phyloP scores from a whole-genome alignment of 2,888 invertebrate genomes.

The Beris morrisii region DNA sequence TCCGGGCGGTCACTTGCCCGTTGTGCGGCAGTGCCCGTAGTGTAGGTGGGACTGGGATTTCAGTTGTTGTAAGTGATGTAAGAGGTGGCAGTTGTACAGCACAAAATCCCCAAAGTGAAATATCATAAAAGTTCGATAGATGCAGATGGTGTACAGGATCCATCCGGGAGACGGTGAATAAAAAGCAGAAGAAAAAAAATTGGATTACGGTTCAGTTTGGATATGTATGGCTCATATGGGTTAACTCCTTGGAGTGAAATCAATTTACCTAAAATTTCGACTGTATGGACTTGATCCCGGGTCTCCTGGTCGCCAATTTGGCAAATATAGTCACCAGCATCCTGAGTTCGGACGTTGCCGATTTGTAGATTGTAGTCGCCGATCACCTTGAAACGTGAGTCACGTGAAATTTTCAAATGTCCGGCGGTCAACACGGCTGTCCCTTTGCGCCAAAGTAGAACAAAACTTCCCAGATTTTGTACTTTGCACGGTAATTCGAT shows the following conservation, averaged over 20 bases:
- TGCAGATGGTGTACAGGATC: too few relatives aligned
- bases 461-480: conserved; percentile 70
- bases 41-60: conserved; percentile 63
- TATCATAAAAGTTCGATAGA: too few relatives aligned
- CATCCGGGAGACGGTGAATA: too few relatives aligned
- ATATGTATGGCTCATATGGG: background rate
- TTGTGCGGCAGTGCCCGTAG: conserved; percentile 67
- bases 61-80: too few relatives aligned
- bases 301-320: conserved; percentile 72
- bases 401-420: conserved; percentile 70
- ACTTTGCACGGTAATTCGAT: conserved; percentile 78
- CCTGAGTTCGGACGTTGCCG: conserved; percentile 69
- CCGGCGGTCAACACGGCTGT: conserved; percentile 71
- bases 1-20: conserved; percentile 68
- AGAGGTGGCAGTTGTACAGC: too few relatives aligned
- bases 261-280: conserved; percentile 63
- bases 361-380: conserved; percentile 73
- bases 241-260: background rate
- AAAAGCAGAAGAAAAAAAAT: too few relatives aligned
- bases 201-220: too few relatives aligned
- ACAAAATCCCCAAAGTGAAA: too few relatives aligned
- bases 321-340: conserved; percentile 73
- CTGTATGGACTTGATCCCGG: conserved; percentile 71
- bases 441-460: conserved; percentile 69
- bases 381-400: conserved; percentile 67